Conservation (phyloP, 2,888 invertebrate species). For the Leucophenga maculata region DNA sequence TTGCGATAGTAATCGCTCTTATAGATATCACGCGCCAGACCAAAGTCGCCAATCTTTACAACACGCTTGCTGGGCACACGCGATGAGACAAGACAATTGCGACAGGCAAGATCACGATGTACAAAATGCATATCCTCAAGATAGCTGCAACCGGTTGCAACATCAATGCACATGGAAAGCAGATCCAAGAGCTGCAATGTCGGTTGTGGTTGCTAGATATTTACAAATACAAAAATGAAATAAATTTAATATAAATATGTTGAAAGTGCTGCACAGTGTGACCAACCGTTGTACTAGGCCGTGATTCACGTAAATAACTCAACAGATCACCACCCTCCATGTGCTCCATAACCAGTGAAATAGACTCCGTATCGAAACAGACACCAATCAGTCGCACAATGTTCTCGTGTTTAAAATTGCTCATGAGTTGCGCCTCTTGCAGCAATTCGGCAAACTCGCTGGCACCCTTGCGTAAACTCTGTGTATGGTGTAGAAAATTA, state of each 20-base stretch:
- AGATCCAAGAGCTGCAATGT: constrained; percentile 86
- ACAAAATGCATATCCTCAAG: constrained; percentile 98
- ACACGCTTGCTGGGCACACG: constrained; percentile 74
- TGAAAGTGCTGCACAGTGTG: background rate
- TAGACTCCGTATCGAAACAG: constrained; percentile 93
- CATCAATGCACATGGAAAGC: constrained; percentile 94
- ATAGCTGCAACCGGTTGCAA: constrained; percentile 95
- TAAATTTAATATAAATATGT: background rate
- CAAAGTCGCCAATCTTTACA: constrained; percentile 94
- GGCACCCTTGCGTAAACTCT: constrained; percentile 93
- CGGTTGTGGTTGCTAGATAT: constrained; percentile 76
- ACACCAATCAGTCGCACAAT: constrained; percentile 94
- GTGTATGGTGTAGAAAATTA: constrained; percentile 27
- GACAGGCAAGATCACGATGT: constrained; percentile 94
- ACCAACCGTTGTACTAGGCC: constrained; percentile 79
- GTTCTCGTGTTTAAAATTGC: constrained; percentile 96
- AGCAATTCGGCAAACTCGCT: constrained; percentile 91
- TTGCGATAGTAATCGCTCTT: constrained; percentile 98
- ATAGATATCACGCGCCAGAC: constrained; percentile 95
- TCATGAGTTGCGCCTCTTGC: constrained; percentile 97
- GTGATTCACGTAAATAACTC: constrained; percentile 87
- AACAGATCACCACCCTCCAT: constrained; percentile 98
- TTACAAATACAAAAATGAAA: background rate
- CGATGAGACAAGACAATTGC: constrained; percentile 93
- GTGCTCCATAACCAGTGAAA: constrained; percentile 94